Conservation (phyloP, 2,888 invertebrate species). For the Coremacera marginata region DNA sequence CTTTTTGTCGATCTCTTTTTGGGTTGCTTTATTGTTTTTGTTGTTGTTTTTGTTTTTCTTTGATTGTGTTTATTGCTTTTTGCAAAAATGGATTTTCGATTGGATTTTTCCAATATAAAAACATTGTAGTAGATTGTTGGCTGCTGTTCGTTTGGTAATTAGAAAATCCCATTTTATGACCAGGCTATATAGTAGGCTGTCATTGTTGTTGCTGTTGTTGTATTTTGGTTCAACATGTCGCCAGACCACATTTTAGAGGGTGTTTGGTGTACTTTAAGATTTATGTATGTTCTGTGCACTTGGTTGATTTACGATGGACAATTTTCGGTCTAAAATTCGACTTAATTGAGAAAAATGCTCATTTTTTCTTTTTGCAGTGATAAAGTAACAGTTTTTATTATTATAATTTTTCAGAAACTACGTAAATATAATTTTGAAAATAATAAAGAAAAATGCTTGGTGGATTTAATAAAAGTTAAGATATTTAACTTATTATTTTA, state of each 20-base stretch:
- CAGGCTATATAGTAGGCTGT: slow-evolving; percentile 15
- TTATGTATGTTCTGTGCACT: slow-evolving; percentile 27
- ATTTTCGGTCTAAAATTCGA: slow-evolving; percentile 13
- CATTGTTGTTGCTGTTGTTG: slow-evolving; percentile 12
- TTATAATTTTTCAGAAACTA: not conserved
- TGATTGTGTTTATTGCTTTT: slow-evolving; percentile 17
- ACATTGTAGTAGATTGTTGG: slow-evolving; percentile 5
- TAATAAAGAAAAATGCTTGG: no score
- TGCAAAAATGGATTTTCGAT: slow-evolving; percentile 36
- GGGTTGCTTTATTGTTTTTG: not conserved
- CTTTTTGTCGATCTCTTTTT: not conserved
- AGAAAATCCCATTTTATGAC: slow-evolving; percentile 45
- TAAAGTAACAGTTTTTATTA: not conserved
- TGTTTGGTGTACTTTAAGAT: slow-evolving; percentile 3
- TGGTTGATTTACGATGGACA: slow-evolving; percentile 31
- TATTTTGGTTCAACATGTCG: not conserved
- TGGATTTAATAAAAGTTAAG: no score
- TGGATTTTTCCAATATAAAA: slow-evolving; percentile 34
- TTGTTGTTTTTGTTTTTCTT: not conserved
- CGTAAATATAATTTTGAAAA: no score
- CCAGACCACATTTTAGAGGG: not conserved
- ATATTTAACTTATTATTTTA: no score
- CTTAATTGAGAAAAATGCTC: slow-evolving; percentile 17
- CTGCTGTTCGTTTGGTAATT: slow-evolving; percentile 39
- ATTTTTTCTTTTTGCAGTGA: not conserved